Conservation (phyloP, 2,888 invertebrate species). For the Melieria crassipennis region DNA sequence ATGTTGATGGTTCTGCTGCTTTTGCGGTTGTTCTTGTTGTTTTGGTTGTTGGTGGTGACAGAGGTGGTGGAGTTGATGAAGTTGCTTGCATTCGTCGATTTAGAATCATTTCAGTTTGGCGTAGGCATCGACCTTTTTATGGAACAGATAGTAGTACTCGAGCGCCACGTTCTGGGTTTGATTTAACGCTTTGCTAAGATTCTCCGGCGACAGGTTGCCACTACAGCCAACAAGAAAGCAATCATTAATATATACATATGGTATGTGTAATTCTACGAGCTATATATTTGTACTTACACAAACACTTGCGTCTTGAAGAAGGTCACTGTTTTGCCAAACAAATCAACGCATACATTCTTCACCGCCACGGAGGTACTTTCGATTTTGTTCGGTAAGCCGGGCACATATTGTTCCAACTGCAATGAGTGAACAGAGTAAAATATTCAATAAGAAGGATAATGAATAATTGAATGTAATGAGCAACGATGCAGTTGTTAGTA, state of each 20-base stretch:
- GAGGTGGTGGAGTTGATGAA: constrained; percentile 19
- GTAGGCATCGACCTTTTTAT: constrained; percentile 80
- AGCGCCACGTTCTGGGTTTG: constrained; percentile 74
- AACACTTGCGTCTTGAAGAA: constrained; percentile 81
- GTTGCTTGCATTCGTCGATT: constrained; percentile 20
- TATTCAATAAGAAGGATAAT: not conserved
- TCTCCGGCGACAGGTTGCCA: constrained; percentile 81
- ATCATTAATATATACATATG: not conserved
- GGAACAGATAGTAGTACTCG: constrained; percentile 79
- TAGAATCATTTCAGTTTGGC: constrained; percentile 75
- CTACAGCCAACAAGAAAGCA: constrained; percentile 65
- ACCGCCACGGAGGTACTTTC: constrained; percentile 67
- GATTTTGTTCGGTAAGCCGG: constrained; percentile 75
- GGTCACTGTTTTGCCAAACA: constrained; percentile 68
- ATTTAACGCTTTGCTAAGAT: constrained; percentile 76
- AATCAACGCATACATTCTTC: constrained; percentile 67
- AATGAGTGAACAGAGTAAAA: constrained; percentile 40
- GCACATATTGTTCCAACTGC: constrained; percentile 77
- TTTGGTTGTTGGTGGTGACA: constrained; percentile 11
- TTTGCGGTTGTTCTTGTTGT: constrained; percentile 9
- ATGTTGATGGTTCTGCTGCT: no score
- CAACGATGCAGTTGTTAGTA: no score
- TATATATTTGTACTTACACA: constrained; percentile 72
- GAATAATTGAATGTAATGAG: no score
- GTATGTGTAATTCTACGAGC: not conserved